Evolutionary conservation across 2,888 invertebrate species (phyloP), one percentile per base, ranked within the genome.

Genomic region (Calliopum simillimum): DNA sequence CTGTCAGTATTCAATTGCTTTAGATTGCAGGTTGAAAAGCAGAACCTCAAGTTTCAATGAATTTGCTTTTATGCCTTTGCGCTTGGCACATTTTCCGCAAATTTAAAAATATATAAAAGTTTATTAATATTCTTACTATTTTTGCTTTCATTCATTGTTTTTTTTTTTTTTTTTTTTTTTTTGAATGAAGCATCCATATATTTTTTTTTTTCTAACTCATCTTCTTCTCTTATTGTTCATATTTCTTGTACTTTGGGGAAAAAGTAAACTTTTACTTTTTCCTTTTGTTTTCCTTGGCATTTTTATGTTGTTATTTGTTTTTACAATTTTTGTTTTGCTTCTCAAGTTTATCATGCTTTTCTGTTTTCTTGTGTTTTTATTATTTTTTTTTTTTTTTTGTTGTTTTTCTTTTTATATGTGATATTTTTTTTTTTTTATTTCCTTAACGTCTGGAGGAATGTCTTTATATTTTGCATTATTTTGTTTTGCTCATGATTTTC

Each of bases 381-480:
- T 58, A 23, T 33, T 58, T 23, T 58, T 51, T 58, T 5, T 23
- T 3, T 58, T 23, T 56, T 5, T 56, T 21, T 56, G 16, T 58
- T 58, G 12, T 14, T 58, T 58, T 58, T 41, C 8, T 23, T 58
- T 58, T 23, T 41, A n/a, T 58, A 23, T 58, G 21, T 41, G 11
- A 33, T 65, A 2, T 23, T 43, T 43, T 64, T 41, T 11, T 19
- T 33, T 64, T 64, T 49, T n/a, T 51, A 19, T 41, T 62, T 21
- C 33, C 33, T 33, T 16, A 44, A 51, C 12, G 51, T 63, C 63
- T 63, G 63, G 51, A 63, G 53, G 47, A 21, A 62, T 23, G 44
- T 65, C 65, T 65, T 65, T 19, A n/a, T 65, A 65, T 65, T 65
- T 55, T 65, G 51, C 53, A 21, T 55, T 43, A 13, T 53, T 64